Evolutionary conservation across 2,797 vertebrate species (phyloP), one percentile per base, ranked within the genome.

Genomic region (Podargus strigoides): DNA sequence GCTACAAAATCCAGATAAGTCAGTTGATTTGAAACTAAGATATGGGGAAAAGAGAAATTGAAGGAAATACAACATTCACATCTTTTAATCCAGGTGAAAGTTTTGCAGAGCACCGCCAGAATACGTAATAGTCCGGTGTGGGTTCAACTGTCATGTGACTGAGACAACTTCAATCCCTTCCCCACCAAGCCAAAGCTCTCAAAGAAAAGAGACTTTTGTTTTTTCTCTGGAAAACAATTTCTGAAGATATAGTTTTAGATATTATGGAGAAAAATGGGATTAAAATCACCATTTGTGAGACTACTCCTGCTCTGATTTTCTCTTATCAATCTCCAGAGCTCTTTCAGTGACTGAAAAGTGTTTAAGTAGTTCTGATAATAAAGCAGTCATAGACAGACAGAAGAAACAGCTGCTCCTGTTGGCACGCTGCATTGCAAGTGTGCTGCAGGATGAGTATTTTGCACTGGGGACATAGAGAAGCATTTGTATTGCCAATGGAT

Each of bases 381-480:
- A 91, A 91, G 91, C 49, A 66, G 47, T 20, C 28, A 13, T 1
- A 59, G 59, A 17, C 11, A 28, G 24, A 24, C 55, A 91, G 81
- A 70, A 87, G 80, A 49, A 93, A 72, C 69, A 78, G 78, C 87
- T 82, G 74, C 81, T 95, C 14, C 44, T 44, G 36, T 37, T 79
- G 81, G 78, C 89, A 73, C n/a, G 36, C 39, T 34, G 18, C 55
- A 42, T 7, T 42, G 37, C 37, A 27, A 53, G 62, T 4, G 30
- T 67, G 69, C 49, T 88, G 20, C 53, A 27, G 58, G 77, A 15
- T 75, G 81, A 79, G 47, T 10, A 10, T 79, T 53, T 83, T 87
- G 89, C 52, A 21, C 72, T 60, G 37, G 41, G 37, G 28, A 64
- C 34, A 60, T 2, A 83, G 21, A 63, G 60, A 30, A 91, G 14